Evolutionary conservation across 2,888 invertebrate genomes (phyloP), one percentile per base, ranked within the genome.

Genomic region (Philopedon plagiatum): DNA sequence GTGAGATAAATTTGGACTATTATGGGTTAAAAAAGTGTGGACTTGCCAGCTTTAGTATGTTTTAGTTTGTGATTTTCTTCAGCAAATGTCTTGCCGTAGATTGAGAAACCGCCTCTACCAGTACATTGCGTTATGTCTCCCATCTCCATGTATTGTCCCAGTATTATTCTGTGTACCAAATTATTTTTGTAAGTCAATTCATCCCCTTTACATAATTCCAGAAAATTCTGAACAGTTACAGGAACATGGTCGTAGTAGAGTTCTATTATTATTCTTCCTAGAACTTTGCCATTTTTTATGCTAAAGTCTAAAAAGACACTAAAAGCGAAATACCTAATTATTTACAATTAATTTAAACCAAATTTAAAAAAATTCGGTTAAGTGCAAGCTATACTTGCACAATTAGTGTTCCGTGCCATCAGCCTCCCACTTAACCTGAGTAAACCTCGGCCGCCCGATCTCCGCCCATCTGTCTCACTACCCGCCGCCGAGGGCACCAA

Each of bases 41-140:
- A 60, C 60, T 32, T 78, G 80, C 88, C 88, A 54, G 85, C 82
- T 75, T 83, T 86, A 2, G 82, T 82, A 76, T 88, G 88, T 61
- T 81, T 82, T 26, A 88, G 79, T 67, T 80, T 75, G 67, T 85
- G 87, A 78, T 85, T 86, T 80, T 88, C 88, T 75, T 87, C 4
- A 79, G 77, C 60, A 75, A 88, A 87, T 5, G 78, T 80, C 13
- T 84, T 80, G 0, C 87, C 88, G 76, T 87, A 88, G 73, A 89
- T 87, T 0, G 87, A 88, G 32, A 76, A 81, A 26, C 88, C 88
- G 1, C 88, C 88, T 51, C 83, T 84, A 13, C 89, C 88, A 76
- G 86, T 87, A 39, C 86, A 85, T 71, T 85, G 85, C 0, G 86
- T 87, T 39, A 89, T 86, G 76, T 89, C 89, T 3, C 89, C 89